A percentile compares a stretch with the other conserved stretches of the same genome.
phyloP scores from a whole-genome alignment of 2,113 vertebrate species.

The Ammodytes marinus region DNA sequence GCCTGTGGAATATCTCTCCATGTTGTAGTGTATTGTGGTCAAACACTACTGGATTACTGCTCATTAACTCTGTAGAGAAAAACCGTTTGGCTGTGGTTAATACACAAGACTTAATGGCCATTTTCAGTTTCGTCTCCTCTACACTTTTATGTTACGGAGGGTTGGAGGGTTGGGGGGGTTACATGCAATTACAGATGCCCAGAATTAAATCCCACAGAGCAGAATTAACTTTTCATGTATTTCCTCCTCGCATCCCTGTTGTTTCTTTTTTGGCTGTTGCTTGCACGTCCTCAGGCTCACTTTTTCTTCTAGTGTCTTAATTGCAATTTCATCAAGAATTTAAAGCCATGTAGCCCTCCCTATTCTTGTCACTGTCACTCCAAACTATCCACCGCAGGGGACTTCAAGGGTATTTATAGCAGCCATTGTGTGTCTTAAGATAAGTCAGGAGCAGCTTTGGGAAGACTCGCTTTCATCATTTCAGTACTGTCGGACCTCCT shows the following conservation, averaged over 20 bases:
- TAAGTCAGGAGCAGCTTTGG: conserved; percentile 75
- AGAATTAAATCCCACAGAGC: conserved; percentile 59
- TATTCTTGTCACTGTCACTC: conserved; percentile 73
- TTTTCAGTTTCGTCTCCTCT: conserved; percentile 65
- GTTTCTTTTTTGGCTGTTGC: conserved; percentile 57
- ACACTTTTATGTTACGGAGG: conserved; percentile 12
- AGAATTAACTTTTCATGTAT: conserved; percentile 78
- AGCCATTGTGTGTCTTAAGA: conserved; percentile 77
- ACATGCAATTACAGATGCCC: conserved; percentile 58
- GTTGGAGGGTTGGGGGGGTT: conserved; percentile 12
- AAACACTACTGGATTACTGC: conserved; percentile 61
- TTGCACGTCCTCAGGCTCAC: conserved; percentile 44
- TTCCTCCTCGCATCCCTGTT: conserved; percentile 63
- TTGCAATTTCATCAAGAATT: conserved; percentile 84
- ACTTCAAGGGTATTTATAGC: conserved; percentile 77
- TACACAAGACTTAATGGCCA: conserved; percentile 59
- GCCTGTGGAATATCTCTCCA: conserved; percentile 34
- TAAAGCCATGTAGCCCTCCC: conserved; percentile 57
- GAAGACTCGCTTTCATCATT: conserved; percentile 77
- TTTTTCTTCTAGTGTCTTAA: conserved; percentile 72
- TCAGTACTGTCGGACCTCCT: conserved; percentile 62
- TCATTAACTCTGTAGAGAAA: conserved; percentile 66
- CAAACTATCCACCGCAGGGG: conserved; percentile 51
- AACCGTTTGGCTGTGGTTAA: conserved; percentile 54
- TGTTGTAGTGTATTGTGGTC: conserved; percentile 53